Evolutionary conservation across 2,888 invertebrate genomes (phyloP).

Genomic region (Galeruca laticollis): DNA sequence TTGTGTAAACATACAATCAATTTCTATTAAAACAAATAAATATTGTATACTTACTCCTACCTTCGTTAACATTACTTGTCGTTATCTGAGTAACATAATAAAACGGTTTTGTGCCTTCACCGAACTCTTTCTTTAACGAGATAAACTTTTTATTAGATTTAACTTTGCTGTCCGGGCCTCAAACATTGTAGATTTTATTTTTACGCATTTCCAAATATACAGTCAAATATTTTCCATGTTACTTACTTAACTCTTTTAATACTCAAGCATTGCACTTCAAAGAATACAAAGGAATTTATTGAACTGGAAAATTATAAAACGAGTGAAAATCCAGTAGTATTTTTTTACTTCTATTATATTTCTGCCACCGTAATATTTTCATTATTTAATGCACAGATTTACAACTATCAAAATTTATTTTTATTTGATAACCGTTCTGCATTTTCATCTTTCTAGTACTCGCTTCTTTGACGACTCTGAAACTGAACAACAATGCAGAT

Average conservation of each 20-base stretch:
- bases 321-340: too few species aligned
- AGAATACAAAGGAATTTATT: background rate
- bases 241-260: background rate
- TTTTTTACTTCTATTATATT: background rate
- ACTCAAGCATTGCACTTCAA: background rate
- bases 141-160: slow-evolving; percentile 32
- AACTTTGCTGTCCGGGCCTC: slow-evolving; percentile 16
- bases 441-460: background rate
- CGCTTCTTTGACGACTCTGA: too few species aligned
- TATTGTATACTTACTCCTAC: slow-evolving; percentile 40
- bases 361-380: background rate
- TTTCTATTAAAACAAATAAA: slow-evolving; percentile 49
- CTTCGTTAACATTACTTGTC: slow-evolving; percentile 46
- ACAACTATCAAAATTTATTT: background rate
- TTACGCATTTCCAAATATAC: slow-evolving; percentile 8
- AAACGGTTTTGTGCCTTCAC: slow-evolving; percentile 32
- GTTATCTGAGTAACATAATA: slow-evolving; percentile 39
- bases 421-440: background rate
- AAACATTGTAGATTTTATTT: slow-evolving; percentile 12
- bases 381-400: background rate
- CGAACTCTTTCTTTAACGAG: slow-evolving; percentile 36
- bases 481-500: too few species aligned
- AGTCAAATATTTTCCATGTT: background rate
- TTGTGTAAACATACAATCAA: slow-evolving; percentile 47
- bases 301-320: background rate